Evolutionary conservation across 53 echinoderm and acorn worm genomes (phyloP), one percentile per base, ranked within the genome.

Genomic region (Zoroaster sp.): DNA sequence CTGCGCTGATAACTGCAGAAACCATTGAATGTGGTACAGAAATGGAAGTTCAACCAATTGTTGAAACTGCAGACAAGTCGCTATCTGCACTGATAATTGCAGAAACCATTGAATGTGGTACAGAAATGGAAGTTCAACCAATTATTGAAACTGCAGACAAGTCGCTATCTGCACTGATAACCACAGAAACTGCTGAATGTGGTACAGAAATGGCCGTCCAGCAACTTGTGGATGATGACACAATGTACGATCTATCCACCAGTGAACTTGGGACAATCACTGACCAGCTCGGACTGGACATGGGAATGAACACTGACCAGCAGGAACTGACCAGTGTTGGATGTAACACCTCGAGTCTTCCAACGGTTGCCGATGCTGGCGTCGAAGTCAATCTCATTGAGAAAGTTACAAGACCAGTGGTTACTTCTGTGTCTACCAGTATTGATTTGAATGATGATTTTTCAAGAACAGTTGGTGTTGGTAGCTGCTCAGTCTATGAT

Each of bases 401-500:
- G 46, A 51, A 70, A 70, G 71, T 85, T 23, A 47, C 18, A 3
- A 81, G 32, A 53, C 90, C 90, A 28, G 51, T 53, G 36, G 63
- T 82, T 5, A 73, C 35, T 55, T 80, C 81, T 4, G 90, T 89
- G 17, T 63, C 90, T 9, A 89, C 82, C 73, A 59, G 81, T 30
- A 43, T 73, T 40, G 72, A 54, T 20, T 9, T 73, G 55, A 49
- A 72, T 4, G 82, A 73, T 63, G 32, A 77, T 30, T 53, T 63
- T 40, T 78, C 87, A 12, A 63, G 30, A 17, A 75, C 74, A 5
- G 20, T 88, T 0, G 94, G 94, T 46, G 90, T 94, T 7, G 94
- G 94, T 12, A 90, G 45, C 3, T 92, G 92, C 59, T 87, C 94
- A 7, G 70, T 92, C 45, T 75, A 87, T 37, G 94, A 94, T 68